These are phyloP conservation scores for Drosophila nigromelanica DNA, from an alignment of 1,140 invertebrate species.

Conservation along the genomic window DNA sequence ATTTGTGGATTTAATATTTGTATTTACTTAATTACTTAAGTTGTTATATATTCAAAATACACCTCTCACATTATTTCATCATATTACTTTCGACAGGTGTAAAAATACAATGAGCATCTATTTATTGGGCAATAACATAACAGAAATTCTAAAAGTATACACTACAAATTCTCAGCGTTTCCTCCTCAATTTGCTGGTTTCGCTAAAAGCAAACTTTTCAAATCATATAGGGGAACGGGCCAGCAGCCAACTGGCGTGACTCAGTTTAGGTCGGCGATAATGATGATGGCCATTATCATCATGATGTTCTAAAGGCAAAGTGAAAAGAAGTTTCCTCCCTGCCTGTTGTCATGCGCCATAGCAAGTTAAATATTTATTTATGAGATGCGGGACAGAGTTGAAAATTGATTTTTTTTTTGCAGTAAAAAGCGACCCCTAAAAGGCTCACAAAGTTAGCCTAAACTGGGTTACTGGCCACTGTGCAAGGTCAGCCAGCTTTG, in stretches of 20 bases:
- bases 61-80: not conserved
- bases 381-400: constrained; percentile 19
- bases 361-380: constrained; percentile 54
- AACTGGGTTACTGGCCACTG: constrained; percentile 15
- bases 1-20: too few species aligned
- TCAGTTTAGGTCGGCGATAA: constrained; percentile 11
- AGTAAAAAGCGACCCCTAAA: constrained; percentile 16
- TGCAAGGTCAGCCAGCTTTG: constrained; percentile 19
- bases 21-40: too few species aligned
- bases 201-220: constrained; percentile 4
- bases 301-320: constrained; percentile 6
- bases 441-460: constrained; percentile 10
- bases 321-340: constrained; percentile 26
- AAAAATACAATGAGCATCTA: constrained; percentile 13
- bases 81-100: constrained; percentile 7
- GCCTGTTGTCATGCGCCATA: constrained; percentile 61
- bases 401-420: constrained; percentile 31
- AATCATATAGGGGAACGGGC: not conserved
- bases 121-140: constrained; percentile 36
- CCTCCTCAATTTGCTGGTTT: not conserved
- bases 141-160: constrained; percentile 8
- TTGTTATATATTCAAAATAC: not conserved
- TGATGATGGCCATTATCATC: constrained; percentile 1
- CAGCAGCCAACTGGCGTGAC: constrained; percentile 8
- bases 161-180: not conserved